These are phyloP conservation scores for Leucoraja erinaceus DNA, from an alignment of 2,113 vertebrate genomes.

Conservation along the genomic window DNA sequence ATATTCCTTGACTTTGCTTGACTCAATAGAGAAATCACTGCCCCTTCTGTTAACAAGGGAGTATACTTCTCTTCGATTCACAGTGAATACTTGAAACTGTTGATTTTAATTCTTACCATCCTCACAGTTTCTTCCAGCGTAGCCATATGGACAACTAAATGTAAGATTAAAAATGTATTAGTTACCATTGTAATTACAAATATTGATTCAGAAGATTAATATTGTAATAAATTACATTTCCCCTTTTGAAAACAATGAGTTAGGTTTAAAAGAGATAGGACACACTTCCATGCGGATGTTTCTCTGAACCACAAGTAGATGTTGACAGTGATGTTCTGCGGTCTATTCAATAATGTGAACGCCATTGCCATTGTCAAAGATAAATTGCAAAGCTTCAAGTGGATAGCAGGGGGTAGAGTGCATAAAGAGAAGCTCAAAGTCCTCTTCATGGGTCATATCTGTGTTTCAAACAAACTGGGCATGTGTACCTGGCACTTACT, in stretches of 20 bases:
- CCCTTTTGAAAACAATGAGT: neutral
- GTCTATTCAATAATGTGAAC: neutral
- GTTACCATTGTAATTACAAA: neutral
- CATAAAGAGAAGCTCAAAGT: no score
- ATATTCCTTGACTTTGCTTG: neutral
- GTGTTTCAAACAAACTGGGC: no score
- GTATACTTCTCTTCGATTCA: neutral
- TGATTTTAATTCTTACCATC: conserved; percentile 51
- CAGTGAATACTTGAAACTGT: neutral
- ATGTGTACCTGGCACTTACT: no score
- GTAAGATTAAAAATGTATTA: neutral
- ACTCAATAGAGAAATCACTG: no score
- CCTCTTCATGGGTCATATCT: no score
- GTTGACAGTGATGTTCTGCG: neutral
- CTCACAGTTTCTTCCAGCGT: conserved; percentile 45
- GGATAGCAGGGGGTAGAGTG: no score
- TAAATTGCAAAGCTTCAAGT: no score
- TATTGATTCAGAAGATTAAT: neutral
- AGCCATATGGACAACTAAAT: conserved; percentile 57
- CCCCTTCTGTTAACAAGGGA: no score
- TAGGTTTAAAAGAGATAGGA: neutral
- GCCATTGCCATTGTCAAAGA: no score
- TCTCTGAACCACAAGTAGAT: no score
- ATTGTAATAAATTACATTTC: neutral
- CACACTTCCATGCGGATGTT: no score